Evolutionary conservation across 2,113 vertebrate species (phyloP), one percentile per base, ranked within the genome.

Genomic region (Salvator merianae): DNA sequence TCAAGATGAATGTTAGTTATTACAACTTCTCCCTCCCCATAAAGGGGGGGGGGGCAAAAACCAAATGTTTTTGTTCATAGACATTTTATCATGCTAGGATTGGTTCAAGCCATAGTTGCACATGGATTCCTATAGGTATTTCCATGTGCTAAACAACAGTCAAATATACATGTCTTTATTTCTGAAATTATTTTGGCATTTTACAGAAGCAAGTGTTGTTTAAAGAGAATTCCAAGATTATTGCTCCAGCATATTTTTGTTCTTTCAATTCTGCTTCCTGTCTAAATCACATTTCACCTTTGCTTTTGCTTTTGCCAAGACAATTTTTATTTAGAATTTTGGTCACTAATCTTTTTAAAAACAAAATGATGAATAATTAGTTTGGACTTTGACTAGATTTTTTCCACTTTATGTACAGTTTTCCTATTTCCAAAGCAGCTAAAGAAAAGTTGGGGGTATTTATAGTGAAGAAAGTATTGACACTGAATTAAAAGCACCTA

Each of bases 1-100:
- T 83, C 79, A 77, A 86, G 85, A 73, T 66, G 81, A 66, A 43
- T 88, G 88, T 78, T 87, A 83, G 86, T 90, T 89, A 85, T 79
- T 88, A 53, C 40, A 79, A 85, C 55, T 38, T 71, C 69, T 71
- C 59, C 40, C 76, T 79, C 22, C 68, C 9, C 73, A 73, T 38
- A 2, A 59, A 16, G 55, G 55, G 20, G 20, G 20, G 16, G 50
- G 10, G 16, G 16, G 16, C 10, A 9, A 53, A 53, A 24, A 9
- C 83, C 90, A 88, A 28, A 81, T 72, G 43, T 12, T 36, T 65
- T 66, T 50, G 50, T 14, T 87, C 78, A 55, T 81, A 77, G 40
- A 78, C 79, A 63, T 53, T 68, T 88, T 83, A 76, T 62, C 26
- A 79, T 36, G 36, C n/a, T 74, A 75, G 62, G 43, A 9, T 88